phyloP scores from a whole-genome alignment of 2,888 invertebrate genomes.

The Andrena marginata region DNA sequence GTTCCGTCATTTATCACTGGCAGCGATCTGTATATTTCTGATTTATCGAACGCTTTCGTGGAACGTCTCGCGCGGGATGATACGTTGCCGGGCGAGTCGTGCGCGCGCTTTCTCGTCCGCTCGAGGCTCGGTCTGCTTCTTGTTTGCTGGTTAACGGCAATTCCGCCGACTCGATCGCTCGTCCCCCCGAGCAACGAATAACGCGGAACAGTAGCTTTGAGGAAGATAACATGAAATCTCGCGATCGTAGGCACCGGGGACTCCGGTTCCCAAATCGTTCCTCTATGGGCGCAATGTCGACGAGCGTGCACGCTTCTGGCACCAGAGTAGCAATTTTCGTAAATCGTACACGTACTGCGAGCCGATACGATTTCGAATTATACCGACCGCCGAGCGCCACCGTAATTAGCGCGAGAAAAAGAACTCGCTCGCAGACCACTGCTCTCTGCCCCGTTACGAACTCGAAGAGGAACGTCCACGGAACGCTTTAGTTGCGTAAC shows the following conservation, averaged over 20 bases:
- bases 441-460: neutral
- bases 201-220: neutral
- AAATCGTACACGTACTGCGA: neutral
- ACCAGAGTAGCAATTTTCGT: conserved; percentile 13
- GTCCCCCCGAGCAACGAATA: neutral
- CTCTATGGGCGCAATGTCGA: neutral
- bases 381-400: conserved; percentile 12
- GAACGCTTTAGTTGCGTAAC: conserved; percentile 38
- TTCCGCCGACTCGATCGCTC: neutral
- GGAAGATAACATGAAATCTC: neutral
- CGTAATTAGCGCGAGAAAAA: conserved; percentile 21
- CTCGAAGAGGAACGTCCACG: conserved; percentile 26
- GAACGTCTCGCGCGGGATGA: conserved; percentile 10
- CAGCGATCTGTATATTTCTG: neutral
- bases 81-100: neutral
- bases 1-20: conserved; percentile 15
- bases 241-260: neutral
- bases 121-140: neutral
- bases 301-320: neutral
- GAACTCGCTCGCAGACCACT: conserved; percentile 24
- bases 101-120: no score
- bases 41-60: conserved; percentile 26
- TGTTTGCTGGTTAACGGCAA: neutral
- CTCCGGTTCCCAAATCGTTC: neutral
- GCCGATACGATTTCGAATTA: conserved; percentile 37